Evolutionary conservation across 2,888 invertebrate genomes (phyloP), one percentile per base, ranked within the genome.

Genomic region (Drosophila mettleri): DNA sequence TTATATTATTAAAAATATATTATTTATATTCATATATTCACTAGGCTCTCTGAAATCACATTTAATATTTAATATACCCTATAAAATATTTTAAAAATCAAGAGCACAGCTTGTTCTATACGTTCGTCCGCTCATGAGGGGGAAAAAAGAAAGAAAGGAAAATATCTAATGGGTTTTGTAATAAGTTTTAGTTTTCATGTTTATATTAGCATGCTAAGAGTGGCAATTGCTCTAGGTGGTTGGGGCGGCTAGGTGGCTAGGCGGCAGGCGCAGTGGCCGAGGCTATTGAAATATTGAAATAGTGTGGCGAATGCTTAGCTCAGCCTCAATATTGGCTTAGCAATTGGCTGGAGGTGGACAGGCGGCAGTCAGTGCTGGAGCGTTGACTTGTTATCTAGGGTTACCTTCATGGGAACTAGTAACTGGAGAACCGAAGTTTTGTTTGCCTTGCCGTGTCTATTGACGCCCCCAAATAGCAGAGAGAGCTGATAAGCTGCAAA

Each of bases 151-250:
- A 74, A 27, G 14, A 60, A 73, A 69, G 31, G 33, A 72, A 27
- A 45, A 63, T 73, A 68, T 22, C 78, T 76, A 82, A 86, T 86
- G 78, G 86, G 62, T 80, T 86, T 81, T 78, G 81, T 86, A 85
- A 85, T 86, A 84, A 84, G 85, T 85, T 85, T 82, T 69, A 84
- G 86, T 86, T 86, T 84, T 66, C 81, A 85, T 85, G 85, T 85
- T 86, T 85, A 86, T 85, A 86, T 85, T 85, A 79, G 86, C 85
- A 85, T 85, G 74, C 77, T 78, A 86, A 86, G 83, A 67, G 74
- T 65, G 69, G 74, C 78, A 75, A 80, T 68, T 78, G 72, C 72
- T 48, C 4, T 48, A 41, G 58, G 22, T 60, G 38, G 14, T n/a
- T n/a, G n/a, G n/a, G n/a, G n/a, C n/a, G n/a, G n/a, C n/a, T n/a